A percentile compares a stretch with the other conserved stretches of the same genome.
Conservation (phyloP, 2,113 vertebrate species). For the Haemorhous mexicanus region DNA sequence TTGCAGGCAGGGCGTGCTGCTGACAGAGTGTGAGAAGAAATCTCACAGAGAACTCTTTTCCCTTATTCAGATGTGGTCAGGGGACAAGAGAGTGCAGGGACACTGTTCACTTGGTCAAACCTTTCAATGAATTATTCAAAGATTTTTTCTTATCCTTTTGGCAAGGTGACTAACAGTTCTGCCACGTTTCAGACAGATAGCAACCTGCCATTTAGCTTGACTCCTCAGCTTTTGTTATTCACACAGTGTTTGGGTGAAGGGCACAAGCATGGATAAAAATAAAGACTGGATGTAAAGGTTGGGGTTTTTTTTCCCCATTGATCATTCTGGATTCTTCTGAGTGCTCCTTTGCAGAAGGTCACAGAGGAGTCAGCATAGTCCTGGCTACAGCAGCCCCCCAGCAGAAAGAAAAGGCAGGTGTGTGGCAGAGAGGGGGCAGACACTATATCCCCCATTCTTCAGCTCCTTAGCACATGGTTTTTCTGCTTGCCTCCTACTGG, state of each 20-base stretch:
- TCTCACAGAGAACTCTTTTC: background rate
- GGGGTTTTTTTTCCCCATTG: background rate
- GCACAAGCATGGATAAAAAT: background rate
- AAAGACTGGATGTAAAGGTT: background rate
- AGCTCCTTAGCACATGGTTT: background rate
- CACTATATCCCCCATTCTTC: background rate
- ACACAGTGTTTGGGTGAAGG: background rate
- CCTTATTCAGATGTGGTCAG: background rate
- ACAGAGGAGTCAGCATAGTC: background rate
- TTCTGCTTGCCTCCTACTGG: background rate
- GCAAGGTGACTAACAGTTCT: background rate
- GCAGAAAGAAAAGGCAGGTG: background rate
- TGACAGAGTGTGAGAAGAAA: conserved; percentile 26
- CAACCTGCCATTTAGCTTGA: conserved; percentile 32
- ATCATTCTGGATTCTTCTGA: background rate
- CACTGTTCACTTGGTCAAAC: background rate
- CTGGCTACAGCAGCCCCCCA: background rate
- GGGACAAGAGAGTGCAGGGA: background rate
- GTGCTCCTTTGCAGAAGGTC: background rate
- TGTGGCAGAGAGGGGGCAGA: background rate
- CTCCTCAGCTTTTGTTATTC: conserved; percentile 19
- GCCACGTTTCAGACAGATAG: conserved; percentile 5
- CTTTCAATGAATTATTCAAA: conserved; percentile 45
- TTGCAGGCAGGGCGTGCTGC: conserved; percentile 11
- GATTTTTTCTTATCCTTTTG: conserved; percentile 10